These are phyloP conservation scores for Cercopithecus mona DNA, from an alignment of 2,113 vertebrate genomes.

Conservation along the genomic window DNA sequence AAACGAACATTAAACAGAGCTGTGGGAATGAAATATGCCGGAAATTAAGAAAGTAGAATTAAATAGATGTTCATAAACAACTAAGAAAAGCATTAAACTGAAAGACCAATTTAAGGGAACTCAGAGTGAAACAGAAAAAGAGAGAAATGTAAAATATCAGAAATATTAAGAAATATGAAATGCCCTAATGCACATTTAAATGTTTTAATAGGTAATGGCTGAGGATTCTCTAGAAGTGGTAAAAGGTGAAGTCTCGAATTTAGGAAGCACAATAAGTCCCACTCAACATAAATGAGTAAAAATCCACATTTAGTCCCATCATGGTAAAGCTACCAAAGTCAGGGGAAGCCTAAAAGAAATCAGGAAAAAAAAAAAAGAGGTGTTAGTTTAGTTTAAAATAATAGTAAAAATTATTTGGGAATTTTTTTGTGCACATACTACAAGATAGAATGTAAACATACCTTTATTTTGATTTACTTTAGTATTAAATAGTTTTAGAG, in stretches of 20 bases:
- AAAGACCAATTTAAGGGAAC: background rate
- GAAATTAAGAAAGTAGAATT: background rate
- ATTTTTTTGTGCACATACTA: background rate
- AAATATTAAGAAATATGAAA: background rate
- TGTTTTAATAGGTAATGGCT: background rate
- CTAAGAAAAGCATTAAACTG: background rate
- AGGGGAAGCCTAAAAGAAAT: background rate
- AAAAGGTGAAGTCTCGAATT: background rate
- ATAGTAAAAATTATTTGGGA: background rate
- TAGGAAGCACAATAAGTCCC: background rate
- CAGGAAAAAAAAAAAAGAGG: background rate
- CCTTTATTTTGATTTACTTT: background rate
- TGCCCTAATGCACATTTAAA: background rate
- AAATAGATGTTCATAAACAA: background rate
- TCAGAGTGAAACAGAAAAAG: background rate
- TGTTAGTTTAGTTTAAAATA: background rate
- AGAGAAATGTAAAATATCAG: background rate
- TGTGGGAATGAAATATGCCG: background rate
- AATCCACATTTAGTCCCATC: background rate
- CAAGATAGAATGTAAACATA: background rate
- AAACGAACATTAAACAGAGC: background rate
- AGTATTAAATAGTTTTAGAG: background rate
- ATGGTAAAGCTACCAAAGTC: background rate
- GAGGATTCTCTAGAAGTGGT: background rate
- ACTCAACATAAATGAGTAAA: background rate